phyloP scores from a whole-genome alignment of 1,140 invertebrate genomes.

The Trichoplusia ni region DNA sequence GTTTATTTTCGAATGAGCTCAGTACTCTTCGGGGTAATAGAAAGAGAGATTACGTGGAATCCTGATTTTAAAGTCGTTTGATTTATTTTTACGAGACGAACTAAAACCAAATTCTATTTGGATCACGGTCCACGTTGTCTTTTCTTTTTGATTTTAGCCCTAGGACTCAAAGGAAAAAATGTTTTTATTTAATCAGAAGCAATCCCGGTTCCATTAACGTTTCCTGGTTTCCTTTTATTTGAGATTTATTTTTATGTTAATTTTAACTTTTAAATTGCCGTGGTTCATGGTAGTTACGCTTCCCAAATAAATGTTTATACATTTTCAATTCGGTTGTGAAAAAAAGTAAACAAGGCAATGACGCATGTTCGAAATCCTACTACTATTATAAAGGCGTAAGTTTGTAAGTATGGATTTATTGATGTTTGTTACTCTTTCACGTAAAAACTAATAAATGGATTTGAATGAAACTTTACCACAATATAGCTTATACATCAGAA shows the following conservation, averaged over 20 bases:
- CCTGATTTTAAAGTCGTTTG: slow-evolving; percentile 60
- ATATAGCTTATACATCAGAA: too few relatives aligned
- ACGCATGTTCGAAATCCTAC: too few relatives aligned
- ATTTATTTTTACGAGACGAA: slow-evolving; percentile 65
- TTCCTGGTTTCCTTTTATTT: slow-evolving; percentile 17
- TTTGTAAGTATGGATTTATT: too few relatives aligned
- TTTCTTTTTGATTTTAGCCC: slow-evolving; percentile 7
- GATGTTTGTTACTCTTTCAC: too few relatives aligned
- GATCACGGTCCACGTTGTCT: slow-evolving; percentile 32
- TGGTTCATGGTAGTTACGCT: too few relatives aligned
- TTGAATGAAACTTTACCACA: too few relatives aligned
- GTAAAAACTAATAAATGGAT: too few relatives aligned
- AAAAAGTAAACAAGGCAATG: too few relatives aligned
- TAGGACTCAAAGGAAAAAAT: slow-evolving; percentile 5
- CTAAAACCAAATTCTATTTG: slow-evolving; percentile 59
- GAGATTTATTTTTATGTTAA: background rate
- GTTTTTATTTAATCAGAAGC: slow-evolving; percentile 15
- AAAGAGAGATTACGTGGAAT: slow-evolving; percentile 54
- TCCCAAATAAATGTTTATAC: too few relatives aligned
- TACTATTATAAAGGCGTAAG: too few relatives aligned
- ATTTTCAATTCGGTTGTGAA: too few relatives aligned
- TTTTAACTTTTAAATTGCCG: background rate
- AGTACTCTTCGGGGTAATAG: slow-evolving; percentile 45
- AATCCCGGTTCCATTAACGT: slow-evolving; percentile 4
- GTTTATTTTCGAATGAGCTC: slow-evolving; percentile 36